Conservation (phyloP, 2,888 invertebrate species). For the Cheilosia soror region DNA sequence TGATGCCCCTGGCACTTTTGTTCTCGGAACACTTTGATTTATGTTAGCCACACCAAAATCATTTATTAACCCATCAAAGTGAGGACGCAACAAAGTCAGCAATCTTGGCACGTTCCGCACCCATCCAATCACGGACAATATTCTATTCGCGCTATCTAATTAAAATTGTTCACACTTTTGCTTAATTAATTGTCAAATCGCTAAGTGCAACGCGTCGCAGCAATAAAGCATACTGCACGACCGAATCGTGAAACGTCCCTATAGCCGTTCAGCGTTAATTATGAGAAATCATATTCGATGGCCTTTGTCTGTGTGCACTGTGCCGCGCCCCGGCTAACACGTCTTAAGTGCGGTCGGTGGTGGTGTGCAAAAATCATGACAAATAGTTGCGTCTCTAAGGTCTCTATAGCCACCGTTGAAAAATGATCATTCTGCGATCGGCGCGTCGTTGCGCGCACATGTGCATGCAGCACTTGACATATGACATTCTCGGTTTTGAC, state of each 20-base stretch:
- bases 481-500: constrained; percentile 71
- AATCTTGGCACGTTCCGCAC: constrained; percentile 36
- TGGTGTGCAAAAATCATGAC: constrained; percentile 58
- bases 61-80: constrained; percentile 48
- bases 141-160: constrained; percentile 78
- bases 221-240: constrained; percentile 29
- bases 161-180: constrained; percentile 84
- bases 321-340: constrained; percentile 36
- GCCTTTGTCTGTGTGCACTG: constrained; percentile 54
- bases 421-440: constrained; percentile 67
- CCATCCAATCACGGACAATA: constrained; percentile 33
- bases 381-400: constrained; percentile 59
- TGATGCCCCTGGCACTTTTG: background rate
- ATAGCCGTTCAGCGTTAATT: constrained; percentile 59
- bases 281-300: constrained; percentile 63
- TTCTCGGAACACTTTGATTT: constrained; percentile 11
- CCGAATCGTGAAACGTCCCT: constrained; percentile 26
- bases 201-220: constrained; percentile 73
- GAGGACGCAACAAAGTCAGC: constrained; percentile 29
- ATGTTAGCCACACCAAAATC: constrained; percentile 6
- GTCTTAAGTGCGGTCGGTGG: background rate
- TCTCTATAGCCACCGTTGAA: constrained; percentile 52
- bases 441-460: constrained; percentile 32
- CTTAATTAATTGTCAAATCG: constrained; percentile 83
- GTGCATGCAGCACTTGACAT: constrained; percentile 65